Percentiles rank a stretch among this genome's conserved stretches.
Evolutionary conservation across 2,888 invertebrate species (phyloP).

Genomic region (Tetrapedia diversipes): DNA sequence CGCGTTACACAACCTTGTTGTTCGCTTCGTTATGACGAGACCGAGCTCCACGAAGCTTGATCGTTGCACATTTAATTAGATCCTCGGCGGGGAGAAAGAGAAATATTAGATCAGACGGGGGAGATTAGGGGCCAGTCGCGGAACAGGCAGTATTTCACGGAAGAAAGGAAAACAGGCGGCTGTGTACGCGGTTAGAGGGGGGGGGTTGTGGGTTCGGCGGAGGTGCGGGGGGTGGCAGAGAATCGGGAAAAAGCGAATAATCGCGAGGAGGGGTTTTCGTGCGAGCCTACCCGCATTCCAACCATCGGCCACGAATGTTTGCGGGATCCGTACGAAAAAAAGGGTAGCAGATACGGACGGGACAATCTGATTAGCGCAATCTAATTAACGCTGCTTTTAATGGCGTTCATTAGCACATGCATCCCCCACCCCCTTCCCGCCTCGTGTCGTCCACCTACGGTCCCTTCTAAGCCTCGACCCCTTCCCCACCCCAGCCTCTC

Average conservation of each 20-base stretch:
- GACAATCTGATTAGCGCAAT: constrained; percentile 83
- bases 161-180: constrained; percentile 41
- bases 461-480: constrained; percentile 53
- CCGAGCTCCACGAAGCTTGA: neutral
- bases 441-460: constrained; percentile 61
- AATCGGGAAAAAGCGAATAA: constrained; percentile 64
- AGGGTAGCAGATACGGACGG: constrained; percentile 77
- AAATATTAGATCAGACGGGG: constrained; percentile 47
- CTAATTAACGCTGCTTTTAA: constrained; percentile 83
- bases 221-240: constrained; percentile 46
- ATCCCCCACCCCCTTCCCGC: constrained; percentile 70
- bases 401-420: constrained; percentile 83
- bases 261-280: constrained; percentile 65
- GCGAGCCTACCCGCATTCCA: constrained; percentile 71
- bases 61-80: constrained; percentile 42
- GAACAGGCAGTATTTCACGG: constrained; percentile 49
- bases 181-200: neutral
- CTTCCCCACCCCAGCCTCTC: constrained; percentile 7
- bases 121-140: constrained; percentile 30
- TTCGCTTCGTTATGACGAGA: neutral
- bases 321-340: constrained; percentile 70
- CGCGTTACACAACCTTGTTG: neutral
- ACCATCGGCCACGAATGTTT: constrained; percentile 73
- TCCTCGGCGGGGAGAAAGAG: constrained; percentile 44
- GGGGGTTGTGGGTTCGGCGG: neutral